Base-by-base conservation (phyloP, 2,888 invertebrate species). In the Mycalesis mineus region DNA sequence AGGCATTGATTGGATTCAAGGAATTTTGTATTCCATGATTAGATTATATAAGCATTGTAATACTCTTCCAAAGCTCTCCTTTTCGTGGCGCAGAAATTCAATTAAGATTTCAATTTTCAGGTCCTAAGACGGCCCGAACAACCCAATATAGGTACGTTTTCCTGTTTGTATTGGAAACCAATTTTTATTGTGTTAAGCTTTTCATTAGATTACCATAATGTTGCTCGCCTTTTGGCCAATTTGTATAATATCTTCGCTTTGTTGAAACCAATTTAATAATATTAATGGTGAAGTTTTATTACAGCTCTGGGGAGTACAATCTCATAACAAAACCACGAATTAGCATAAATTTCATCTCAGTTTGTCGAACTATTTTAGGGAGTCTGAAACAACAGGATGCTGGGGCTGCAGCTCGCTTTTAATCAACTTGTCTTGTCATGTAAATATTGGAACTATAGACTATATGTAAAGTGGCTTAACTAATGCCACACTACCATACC, bases 41-140 rank as follows among this genome's bases (percentile, higher is more conserved):
- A 47, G 33, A 37, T 49, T 74, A 73, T 73, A 80, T 84, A 82
- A 80, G 73, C 70, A 80, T 79, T 77, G 75, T 78, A 77, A 82
- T 77, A 66, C 66, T 72, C 68, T 72, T 49, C 2, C 13, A 37
- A 28, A 28, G 49, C 37, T 39, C 28, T 37, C 37, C 68, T 66
- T 71, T 70, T 70, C 70, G 72, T 74, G 73, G 74, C 71, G 65
- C 64, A 56, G 66, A 66, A 72, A 81, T 78, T 78, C 76, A 73
- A 84, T 84, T 77, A 75, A 69, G 66, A 61, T 68, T 74, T 72
- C 70, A 74, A 22, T 74, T 71, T 69, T 68, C 69, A 65, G 69
- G 62, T 62, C 55, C 37, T 65, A 64, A 65, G 66, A 72, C 53
- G 44, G 45, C 51, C 22, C 36, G 33, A 39, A 1, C 40, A 42